Conservation (phyloP, 92 coral and sea anemone species). For the Phenganax stokvisi region DNA sequence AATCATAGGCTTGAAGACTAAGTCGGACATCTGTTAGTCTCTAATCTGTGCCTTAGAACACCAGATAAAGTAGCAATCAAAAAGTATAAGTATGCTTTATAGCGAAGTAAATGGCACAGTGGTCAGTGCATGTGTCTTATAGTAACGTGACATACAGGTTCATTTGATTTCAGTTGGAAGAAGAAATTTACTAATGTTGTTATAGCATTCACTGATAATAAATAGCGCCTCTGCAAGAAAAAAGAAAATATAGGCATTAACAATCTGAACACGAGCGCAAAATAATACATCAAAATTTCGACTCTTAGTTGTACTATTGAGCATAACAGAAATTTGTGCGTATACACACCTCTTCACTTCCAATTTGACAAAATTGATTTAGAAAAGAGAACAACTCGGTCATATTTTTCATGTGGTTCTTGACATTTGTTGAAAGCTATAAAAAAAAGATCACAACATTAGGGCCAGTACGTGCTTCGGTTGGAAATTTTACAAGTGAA, state of each 20-base stretch:
- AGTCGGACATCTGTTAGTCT: too few relatives aligned
- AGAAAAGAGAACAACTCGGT: conserved; percentile 85
- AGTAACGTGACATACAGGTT: conserved; percentile 53
- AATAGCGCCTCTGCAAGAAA: conserved; percentile 70
- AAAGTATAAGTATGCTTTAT: not conserved
- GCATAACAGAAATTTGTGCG: too few relatives aligned
- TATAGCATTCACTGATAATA: conserved; percentile 80
- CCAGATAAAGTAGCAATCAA: not conserved
- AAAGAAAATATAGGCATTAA: not conserved
- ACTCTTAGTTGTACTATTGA: too few relatives aligned
- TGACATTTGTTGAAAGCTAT: conserved; percentile 74
- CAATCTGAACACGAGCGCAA: not conserved
- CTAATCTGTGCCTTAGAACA: not conserved
- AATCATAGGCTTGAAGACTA: too few relatives aligned
- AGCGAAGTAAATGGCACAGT: not conserved
- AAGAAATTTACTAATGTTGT: conserved; percentile 84
- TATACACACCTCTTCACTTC: conserved; percentile 71
- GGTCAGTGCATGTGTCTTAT: too few relatives aligned
- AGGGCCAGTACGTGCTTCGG: not conserved
- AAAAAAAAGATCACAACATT: conserved; percentile 12
- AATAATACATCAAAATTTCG: too few relatives aligned
- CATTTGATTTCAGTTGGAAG: conserved; percentile 74
- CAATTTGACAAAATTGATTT: conserved; percentile 85
- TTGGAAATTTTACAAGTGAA: not conserved
- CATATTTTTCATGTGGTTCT: conserved; percentile 81